Base-by-base conservation (phyloP, 53 echinoderm and acorn worm genomes). In the Paracentrotus lividus region DNA sequence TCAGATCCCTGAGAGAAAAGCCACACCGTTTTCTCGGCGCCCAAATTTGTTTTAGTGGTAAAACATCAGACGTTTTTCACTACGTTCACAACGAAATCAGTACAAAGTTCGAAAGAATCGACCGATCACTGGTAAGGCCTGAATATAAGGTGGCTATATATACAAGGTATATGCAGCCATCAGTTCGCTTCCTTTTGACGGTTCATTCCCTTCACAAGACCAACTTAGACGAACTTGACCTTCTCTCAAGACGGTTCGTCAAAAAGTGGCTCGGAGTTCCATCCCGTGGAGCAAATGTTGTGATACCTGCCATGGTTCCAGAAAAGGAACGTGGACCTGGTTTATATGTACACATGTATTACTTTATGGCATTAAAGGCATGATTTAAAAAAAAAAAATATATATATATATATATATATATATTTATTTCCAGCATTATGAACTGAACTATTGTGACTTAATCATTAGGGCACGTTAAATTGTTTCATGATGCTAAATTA, bases 221-320 rank as follows among this genome's bases (percentile, higher is more conserved):
- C 45, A n/a, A 91, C 45, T 69, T 91, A 20, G 69, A 75, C 27
- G 33, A 44, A 69, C 47, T 76, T 5, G 92, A 91, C 33, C n/a
- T 24, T 27, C 4, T 52, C 7, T 32, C 76, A 4, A 33, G 68
- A 43, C 20, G 31, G 0, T 91, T 49, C 44, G 42, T 91, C 49
- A 91, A 91, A 38, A 91, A 69, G 68, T 91, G 91, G 91, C 32
- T 91, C 2, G 91, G 91, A 15, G 49, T 91, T 14, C 91, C 91
- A 15, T 23, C 44, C 10, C 91, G 72, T 2, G 91, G 91, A 4
- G 91, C 55, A 12, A 55, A 55, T 59, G 69, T 23, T 69, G 69
- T n/a, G n/a, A n/a, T n/a, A n/a, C n/a, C n/a, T n/a, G n/a, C n/a
- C n/a, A n/a, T n/a, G n/a, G n/a, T n/a, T n/a, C n/a, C n/a, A n/a